A percentile compares a stretch with the other conserved stretches of the same genome.
Conservation (phyloP, 2,888 invertebrate species). For the Morpho helenor region DNA sequence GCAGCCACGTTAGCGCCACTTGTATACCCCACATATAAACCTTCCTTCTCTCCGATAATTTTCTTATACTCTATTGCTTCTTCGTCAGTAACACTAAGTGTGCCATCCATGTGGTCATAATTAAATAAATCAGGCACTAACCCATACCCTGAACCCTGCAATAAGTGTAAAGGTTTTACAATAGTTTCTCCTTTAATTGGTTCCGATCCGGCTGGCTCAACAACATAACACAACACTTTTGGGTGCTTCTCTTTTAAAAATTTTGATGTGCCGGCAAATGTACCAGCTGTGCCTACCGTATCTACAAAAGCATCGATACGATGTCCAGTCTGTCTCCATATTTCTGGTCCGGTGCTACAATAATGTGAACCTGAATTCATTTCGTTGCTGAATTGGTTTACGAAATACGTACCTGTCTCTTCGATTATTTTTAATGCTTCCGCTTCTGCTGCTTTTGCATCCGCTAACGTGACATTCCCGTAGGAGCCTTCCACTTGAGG, state of each 20-base stretch:
- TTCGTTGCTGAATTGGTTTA: constrained; percentile 62
- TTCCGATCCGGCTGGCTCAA: constrained; percentile 64
- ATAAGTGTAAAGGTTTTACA: constrained; percentile 63
- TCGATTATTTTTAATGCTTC: constrained; percentile 49
- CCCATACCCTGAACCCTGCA: constrained; percentile 70
- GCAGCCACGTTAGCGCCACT: constrained; percentile 69
- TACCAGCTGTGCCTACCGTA: constrained; percentile 65
- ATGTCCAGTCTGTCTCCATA: constrained; percentile 68
- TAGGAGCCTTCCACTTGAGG: constrained; percentile 69
- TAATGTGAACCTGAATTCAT: constrained; percentile 59
- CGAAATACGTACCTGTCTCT: constrained; percentile 57
- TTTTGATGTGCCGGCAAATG: constrained; percentile 37
- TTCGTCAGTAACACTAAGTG: constrained; percentile 59
- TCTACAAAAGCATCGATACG: constrained; percentile 64
- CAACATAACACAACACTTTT: constrained; percentile 51
- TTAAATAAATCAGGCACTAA: constrained; percentile 60
- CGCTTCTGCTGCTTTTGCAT: constrained; percentile 59
- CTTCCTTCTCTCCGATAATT: constrained; percentile 61
- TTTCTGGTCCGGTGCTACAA: constrained; percentile 63
- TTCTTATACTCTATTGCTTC: constrained; percentile 55
- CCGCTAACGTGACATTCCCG: constrained; percentile 62
- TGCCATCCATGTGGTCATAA: constrained; percentile 59
- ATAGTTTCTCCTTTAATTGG: constrained; percentile 60
- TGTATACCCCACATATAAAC: constrained; percentile 66
- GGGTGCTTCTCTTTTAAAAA: constrained; percentile 57